Evolutionary conservation across 2,797 vertebrate genomes (phyloP), one percentile per base, ranked within the genome.

Genomic region (Sebastes goodei): DNA sequence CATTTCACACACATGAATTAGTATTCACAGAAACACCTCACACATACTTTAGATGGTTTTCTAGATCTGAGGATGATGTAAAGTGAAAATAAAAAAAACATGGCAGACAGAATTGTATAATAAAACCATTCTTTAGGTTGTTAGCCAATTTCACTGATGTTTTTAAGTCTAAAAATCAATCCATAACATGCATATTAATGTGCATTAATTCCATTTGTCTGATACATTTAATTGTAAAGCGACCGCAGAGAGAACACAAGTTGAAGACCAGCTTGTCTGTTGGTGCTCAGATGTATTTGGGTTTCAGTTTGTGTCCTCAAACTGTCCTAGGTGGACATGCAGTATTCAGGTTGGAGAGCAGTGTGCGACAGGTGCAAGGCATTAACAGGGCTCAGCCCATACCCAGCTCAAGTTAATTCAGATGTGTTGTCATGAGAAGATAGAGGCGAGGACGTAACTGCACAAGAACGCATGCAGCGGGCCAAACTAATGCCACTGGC

Each of bases 341-440:
- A 80, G 76, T 65, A 80, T 84, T 82, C 81, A 78, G 82, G 81
- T 83, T 82, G 71, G 79, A 78, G 85, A 78, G 85, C 62, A 32
- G 80, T 60, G 73, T 67, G 85, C 11, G 79, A 96, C 94, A 96
- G 95, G 92, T 95, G 94, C 87, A 85, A 84, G 86, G 92, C 67
- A 91, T 95, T 92, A 94, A 87, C 83, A 83, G 88, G 86, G 91
- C 81, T 88, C 78, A 84, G 70, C 35, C 71, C 60, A 60, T 33
- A 77, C 73, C 71, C 78, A 56, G 77, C 88, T 92, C 86, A 74
- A 62, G 79, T 88, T 94, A 79, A 88, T 92, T 93, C 83, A 87
- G 85, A 95, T 85, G 90, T 71, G 89, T 82, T 72, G 88, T 94
- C 93, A 93, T 90, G 86, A 91, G 88, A 90, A 86, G 89, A 93